Evolutionary conservation across 2,113 vertebrate genomes (phyloP), one percentile per base, ranked within the genome.

Genomic region (Conger conger): DNA sequence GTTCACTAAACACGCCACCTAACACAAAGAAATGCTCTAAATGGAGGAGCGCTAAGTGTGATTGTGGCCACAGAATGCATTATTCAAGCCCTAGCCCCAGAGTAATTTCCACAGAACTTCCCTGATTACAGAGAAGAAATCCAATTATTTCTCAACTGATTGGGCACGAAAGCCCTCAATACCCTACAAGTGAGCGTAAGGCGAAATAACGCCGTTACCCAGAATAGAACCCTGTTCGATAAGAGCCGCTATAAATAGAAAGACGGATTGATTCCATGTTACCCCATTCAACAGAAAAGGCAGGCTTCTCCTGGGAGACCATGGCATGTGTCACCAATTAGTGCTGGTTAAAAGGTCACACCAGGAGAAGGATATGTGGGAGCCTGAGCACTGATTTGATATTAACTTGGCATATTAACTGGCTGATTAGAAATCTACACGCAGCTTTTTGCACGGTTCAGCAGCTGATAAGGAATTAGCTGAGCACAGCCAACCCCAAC

Each of bases 251-350:
- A 82, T 83, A 89, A 79, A 80, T 84, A 86, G 83, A 76, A 42
- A 81, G 45, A 42, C 30, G 27, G 84, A 90, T 90, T 86, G 86
- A 90, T 87, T 82, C 57, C 73, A 76, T 63, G 80, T 84, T 87
- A 82, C 87, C 54, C 85, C 82, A 88, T 87, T 88, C 85, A 91
- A 88, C 81, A 83, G 81, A 81, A 54, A 42, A 86, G 83, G 57
- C 82, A 83, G 80, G 85, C 81, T 42, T 81, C 84, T 83, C 83
- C 73, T 16, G 6, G 63, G 81, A 78, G 79, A 87, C 76, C 36
- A 4, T 33, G 30, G 33, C 36, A 86, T 63, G 73, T 76, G 57
- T 85, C 87, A 50, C 86, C 86, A 88, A 87, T 90, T 90, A 91
- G 38, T 35, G 40, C 79, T 13, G 63, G 50, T 79, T 79, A 53